Evolutionary conservation across 1,140 invertebrate genomes (phyloP).

Genomic region (Diprion similis): DNA sequence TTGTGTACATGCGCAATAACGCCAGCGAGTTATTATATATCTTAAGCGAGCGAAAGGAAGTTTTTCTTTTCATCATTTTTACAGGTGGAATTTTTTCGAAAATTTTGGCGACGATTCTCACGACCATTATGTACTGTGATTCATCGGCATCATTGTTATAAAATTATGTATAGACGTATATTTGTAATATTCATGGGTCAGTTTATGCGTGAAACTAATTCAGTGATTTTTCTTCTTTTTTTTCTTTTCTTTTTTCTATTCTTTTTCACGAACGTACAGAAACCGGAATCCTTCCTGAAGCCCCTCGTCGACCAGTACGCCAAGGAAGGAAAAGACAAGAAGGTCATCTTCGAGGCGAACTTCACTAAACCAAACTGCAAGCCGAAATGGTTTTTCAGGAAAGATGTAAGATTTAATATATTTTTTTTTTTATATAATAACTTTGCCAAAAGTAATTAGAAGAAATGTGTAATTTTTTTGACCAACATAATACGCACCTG

Average conservation of each 20-base stretch:
- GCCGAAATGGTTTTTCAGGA: constrained; percentile 91
- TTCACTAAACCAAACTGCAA: constrained; percentile 92
- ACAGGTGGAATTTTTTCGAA: constrained; percentile 5
- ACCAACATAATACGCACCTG: constrained; percentile 11
- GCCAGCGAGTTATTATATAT: no score
- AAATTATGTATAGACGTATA: no score
- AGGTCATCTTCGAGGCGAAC: constrained; percentile 86
- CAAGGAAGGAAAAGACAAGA: constrained; percentile 97
- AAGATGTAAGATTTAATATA: constrained; percentile 83
- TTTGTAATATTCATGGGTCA: no score
- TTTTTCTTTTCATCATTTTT: constrained; percentile 22
- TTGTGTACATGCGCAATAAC: no score
- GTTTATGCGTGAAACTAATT: no score
- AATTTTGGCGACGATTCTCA: no score
- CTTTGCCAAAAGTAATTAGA: constrained; percentile 10
- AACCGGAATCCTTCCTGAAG: constrained; percentile 94
- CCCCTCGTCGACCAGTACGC: constrained; percentile 92
- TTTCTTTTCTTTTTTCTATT: not conserved
- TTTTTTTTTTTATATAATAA: constrained; percentile 7
- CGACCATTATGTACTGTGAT: not conserved
- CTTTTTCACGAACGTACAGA: constrained; percentile 70
- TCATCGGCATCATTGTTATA: not conserved
- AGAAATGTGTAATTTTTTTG: not conserved
- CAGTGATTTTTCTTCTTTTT: no score
- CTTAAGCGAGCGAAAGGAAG: no score